Evolutionary conservation across 2,888 invertebrate genomes (phyloP).

Genomic region (Scelioninae gen. 2): DNA sequence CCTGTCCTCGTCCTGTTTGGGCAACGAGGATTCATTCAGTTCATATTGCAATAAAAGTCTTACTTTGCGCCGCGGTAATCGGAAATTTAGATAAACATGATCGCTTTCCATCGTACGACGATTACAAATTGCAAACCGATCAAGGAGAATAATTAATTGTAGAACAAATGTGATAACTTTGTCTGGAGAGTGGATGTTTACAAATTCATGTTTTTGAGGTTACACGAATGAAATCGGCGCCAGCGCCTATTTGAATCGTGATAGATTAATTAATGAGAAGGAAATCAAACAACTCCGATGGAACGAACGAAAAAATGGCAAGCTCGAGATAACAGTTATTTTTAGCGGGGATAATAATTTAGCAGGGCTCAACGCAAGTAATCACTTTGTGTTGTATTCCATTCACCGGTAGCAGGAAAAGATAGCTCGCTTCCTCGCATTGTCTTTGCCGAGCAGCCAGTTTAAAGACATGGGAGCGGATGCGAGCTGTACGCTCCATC

Average conservation of each 20-base stretch:
- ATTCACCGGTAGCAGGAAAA: slow-evolving; percentile 68
- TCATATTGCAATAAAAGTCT: background rate
- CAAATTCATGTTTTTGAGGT: too few relatives aligned
- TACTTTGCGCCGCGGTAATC: background rate
- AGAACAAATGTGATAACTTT: too few relatives aligned
- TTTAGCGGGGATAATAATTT: slow-evolving; percentile 51
- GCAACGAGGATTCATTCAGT: slow-evolving; percentile 58
- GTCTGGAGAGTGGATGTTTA: too few relatives aligned
- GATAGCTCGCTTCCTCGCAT: slow-evolving; percentile 74
- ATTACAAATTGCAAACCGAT: background rate
- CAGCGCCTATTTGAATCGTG: too few relatives aligned
- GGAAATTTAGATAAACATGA: background rate
- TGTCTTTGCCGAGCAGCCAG: slow-evolving; percentile 71
- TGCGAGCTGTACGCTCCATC: slow-evolving; percentile 69
- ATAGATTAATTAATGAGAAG: slow-evolving; percentile 27
- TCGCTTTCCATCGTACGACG: background rate
- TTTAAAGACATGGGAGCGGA: slow-evolving; percentile 73
- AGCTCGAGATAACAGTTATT: slow-evolving; percentile 36
- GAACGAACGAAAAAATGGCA: slow-evolving; percentile 19
- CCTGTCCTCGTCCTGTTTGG: slow-evolving; percentile 67
- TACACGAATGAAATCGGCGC: too few relatives aligned
- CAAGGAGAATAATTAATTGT: too few relatives aligned
- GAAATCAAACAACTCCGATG: slow-evolving; percentile 23
- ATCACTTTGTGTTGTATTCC: slow-evolving; percentile 35
- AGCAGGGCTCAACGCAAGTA: slow-evolving; percentile 32